Evolutionary conservation across 2,113 vertebrate species (phyloP), one percentile per base, ranked within the genome.

Genomic region (Anguilla rostrata): DNA sequence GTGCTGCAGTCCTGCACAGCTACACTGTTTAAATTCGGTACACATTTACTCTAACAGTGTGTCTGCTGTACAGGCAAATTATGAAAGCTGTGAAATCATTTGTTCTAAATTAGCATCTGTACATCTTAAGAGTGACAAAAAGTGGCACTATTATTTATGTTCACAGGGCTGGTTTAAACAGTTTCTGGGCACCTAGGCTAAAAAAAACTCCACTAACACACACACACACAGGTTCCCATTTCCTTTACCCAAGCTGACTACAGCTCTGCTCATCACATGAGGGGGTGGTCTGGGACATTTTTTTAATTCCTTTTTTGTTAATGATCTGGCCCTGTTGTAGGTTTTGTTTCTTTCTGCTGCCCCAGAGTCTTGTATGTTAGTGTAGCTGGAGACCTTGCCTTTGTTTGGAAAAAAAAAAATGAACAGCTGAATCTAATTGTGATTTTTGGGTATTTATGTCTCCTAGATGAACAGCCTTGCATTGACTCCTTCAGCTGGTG

Each of bases 401-500:
- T 43, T 82, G 53, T 14, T 12, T 82, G 22, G 60, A 22, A 57
- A 46, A 66, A 29, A n/a, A 5, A 53, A 2, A 53, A n/a, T n/a
- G 46, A 46, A 53, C 49, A 53, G 49, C 53, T 22, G 49, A 34
- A 15, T 53, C 39, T 26, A 78, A 56, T 26, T 66, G 1, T 12
- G 40, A 11, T 29, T n/a, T 49, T n/a, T 86, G 16, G 60, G 41
- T 83, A 29, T 86, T 29, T 83, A n/a, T 85, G 39, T 39, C 84
- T 87, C 90, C 85, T 92, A 98, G 97, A 95, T 85, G 97, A 97
- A 80, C 95, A 95, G 82, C 92, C 94, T 78, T 99, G 98, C 57
- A 82, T 97, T 14, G 98, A 99, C 90, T 96, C 94, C 88, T 99
- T 98, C 92, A 95, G 92, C 88, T 99, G 98, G 98, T 99, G 98